Evolutionary conservation across 2,113 vertebrate genomes (phyloP).

Genomic region (Sigmodon hispidus): DNA sequence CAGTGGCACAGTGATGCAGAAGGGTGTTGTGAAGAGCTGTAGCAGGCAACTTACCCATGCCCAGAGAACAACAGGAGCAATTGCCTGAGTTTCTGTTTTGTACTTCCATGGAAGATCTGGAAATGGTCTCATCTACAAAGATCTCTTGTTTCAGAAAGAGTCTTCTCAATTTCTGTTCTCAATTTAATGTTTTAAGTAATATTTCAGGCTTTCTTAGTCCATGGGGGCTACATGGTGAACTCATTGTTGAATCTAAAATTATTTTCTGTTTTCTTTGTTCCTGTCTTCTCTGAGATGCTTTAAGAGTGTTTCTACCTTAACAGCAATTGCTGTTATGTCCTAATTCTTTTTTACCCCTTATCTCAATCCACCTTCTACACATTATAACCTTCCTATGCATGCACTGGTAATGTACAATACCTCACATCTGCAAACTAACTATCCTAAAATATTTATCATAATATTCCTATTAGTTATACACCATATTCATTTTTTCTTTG

Average conservation of each 20-base stretch:
- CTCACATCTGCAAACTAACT: neutral
- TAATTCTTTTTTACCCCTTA: neutral
- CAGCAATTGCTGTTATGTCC: neutral
- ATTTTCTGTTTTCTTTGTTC: neutral
- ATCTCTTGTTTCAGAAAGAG: slow-evolving; percentile 4
- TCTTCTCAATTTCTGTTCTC: neutral
- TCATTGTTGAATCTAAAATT: neutral
- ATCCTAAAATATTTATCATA: neutral
- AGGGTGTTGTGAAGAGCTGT: neutral
- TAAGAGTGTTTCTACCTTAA: neutral
- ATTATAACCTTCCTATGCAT: neutral
- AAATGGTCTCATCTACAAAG: neutral
- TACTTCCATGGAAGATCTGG: neutral
- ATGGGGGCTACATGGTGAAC: neutral
- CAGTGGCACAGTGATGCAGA: neutral
- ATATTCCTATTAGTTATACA: neutral
- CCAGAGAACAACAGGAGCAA: neutral
- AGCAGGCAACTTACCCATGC: neutral
- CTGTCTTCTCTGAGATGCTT: neutral
- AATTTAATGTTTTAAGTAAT: neutral
- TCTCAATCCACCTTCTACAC: neutral
- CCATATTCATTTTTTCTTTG: slow-evolving; percentile 32
- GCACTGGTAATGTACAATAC: neutral
- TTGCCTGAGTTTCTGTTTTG: neutral
- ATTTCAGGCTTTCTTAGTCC: neutral